phyloP scores from a whole-genome alignment of 2,888 invertebrate genomes.

The Encarsia formosa region DNA sequence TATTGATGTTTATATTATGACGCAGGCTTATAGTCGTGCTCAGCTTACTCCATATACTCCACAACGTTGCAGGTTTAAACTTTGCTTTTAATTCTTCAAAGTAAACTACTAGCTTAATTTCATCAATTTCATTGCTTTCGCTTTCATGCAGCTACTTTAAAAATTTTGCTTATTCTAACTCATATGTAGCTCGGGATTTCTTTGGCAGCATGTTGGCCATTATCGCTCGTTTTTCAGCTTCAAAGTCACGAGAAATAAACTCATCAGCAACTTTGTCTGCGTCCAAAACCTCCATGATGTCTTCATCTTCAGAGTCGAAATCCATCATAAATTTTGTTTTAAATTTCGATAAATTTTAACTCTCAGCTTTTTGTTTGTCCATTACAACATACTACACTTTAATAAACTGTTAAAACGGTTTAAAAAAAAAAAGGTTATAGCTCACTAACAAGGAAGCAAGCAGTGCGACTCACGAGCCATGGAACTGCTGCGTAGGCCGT shows the following conservation, averaged over 20 bases:
- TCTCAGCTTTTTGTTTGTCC: no score
- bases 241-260: background rate
- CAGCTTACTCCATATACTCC: conserved; percentile 21
- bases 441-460: background rate
- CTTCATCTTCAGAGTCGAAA: no score
- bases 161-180: conserved; percentile 8
- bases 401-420: no score
- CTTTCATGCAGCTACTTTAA: conserved; percentile 6
- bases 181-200: conserved; percentile 12
- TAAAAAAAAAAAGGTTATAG: no score
- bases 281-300: no score
- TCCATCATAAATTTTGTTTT: no score
- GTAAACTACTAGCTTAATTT: conserved; percentile 16
- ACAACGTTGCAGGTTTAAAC: conserved; percentile 17
- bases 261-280: background rate
- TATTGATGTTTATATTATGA: conserved; percentile 15
- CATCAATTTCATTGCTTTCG: background rate
- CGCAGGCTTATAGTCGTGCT: conserved; percentile 11
- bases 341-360: no score
- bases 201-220: conserved; percentile 4
- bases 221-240: background rate
- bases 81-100: conserved; percentile 17
- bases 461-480: background rate
- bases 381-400: no score
- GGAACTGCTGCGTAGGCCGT: background rate